Evolutionary conservation across 2,797 vertebrate genomes (phyloP).

Genomic region (Aulostomus chinensis): DNA sequence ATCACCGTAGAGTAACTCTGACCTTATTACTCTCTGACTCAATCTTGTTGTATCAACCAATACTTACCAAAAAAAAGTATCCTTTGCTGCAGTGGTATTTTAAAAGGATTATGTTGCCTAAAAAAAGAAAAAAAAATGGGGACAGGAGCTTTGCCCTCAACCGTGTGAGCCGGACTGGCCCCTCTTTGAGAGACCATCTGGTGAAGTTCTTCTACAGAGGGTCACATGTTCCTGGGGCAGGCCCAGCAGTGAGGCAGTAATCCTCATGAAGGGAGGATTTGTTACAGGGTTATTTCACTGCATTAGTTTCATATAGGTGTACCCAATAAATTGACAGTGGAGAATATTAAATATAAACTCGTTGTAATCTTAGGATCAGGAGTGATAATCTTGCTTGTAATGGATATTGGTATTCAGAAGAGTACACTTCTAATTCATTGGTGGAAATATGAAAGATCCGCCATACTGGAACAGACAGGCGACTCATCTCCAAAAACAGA

Average conservation of each 20-base stretch:
- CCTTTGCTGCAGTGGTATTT: conserved; percentile 32
- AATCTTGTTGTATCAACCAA: conserved; percentile 5
- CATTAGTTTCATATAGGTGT: too few species aligned
- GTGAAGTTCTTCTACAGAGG: conserved; percentile 54
- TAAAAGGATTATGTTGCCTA: conserved; percentile 61
- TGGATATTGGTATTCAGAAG: too few species aligned
- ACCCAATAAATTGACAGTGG: too few species aligned
- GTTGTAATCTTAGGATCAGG: too few species aligned
- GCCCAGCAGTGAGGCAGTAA: conserved; percentile 52
- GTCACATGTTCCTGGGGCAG: conserved; percentile 54
- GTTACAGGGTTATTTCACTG: too few species aligned
- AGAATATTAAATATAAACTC: too few species aligned
- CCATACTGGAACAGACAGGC: neutral
- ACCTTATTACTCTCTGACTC: too few species aligned
- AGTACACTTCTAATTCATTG: neutral
- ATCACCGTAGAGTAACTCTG: too few species aligned
- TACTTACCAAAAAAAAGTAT: conserved; percentile 17
- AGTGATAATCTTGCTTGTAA: too few species aligned
- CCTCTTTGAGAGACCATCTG: conserved; percentile 75
- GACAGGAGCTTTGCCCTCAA: conserved; percentile 52
- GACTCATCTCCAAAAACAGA: conserved; percentile 24
- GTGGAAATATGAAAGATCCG: neutral
- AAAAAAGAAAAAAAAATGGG: conserved; percentile 39
- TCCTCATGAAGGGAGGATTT: too few species aligned
- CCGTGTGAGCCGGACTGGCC: conserved; percentile 45